These are phyloP conservation scores for Drosophila baimaii DNA, from an alignment of 1,140 invertebrate genomes.

Conservation along the genomic window DNA sequence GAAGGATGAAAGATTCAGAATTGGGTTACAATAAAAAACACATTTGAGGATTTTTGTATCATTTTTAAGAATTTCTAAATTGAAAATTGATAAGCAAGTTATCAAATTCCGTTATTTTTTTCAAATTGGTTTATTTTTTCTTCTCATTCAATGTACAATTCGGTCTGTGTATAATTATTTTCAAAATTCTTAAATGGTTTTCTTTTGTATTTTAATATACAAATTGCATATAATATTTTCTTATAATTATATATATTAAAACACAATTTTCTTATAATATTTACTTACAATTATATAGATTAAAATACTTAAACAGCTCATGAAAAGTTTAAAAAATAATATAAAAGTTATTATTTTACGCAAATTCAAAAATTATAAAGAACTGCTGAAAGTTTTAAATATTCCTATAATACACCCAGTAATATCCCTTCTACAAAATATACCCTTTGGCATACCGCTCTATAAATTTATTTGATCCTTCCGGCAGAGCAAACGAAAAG, in stretches of 20 bases:
- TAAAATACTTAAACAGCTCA: neutral
- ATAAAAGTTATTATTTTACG: neutral
- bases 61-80: no score
- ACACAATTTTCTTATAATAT: neutral
- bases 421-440: no score
- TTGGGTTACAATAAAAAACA: no score
- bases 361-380: no score
- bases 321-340: neutral
- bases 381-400: no score
- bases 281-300: neutral
- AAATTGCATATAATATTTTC: neutral
- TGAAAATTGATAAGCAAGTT: no score
- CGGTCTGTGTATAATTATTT: neutral
- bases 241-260: neutral
- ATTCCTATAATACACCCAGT: no score
- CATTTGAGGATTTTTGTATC: no score
- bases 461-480: slow-evolving; percentile 12
- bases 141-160: no score
- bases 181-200: neutral
- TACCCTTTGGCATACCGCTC: neutral
- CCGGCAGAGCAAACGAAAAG: slow-evolving; percentile 8
- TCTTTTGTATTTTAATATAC: neutral
- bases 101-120: no score
- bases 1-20: neutral
- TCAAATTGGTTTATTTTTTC: no score